phyloP scores from a whole-genome alignment of 2,113 vertebrate genomes.

The Rallus limicola region DNA sequence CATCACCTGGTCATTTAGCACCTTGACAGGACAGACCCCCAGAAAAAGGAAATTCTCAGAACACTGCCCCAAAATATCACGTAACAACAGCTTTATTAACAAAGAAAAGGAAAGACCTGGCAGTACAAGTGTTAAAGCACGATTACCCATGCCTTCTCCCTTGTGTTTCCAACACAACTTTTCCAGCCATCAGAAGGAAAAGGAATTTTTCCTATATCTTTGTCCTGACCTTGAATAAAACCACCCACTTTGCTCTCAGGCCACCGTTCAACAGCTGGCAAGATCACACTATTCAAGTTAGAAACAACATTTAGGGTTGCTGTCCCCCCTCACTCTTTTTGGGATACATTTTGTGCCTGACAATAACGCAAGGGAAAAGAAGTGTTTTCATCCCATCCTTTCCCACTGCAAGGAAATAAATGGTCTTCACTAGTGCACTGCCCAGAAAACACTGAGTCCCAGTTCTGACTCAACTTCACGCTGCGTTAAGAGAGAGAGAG shows the following conservation, averaged over 20 bases:
- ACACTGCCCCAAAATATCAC: not conserved
- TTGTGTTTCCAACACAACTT: not conserved
- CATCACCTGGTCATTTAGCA: not conserved
- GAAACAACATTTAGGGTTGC: not conserved
- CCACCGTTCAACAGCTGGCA: not conserved
- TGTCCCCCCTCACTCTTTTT: not conserved
- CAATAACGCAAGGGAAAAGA: not conserved
- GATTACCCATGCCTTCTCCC: not conserved
- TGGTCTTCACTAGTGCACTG: not conserved
- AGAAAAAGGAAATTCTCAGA: not conserved
- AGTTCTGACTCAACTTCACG: not conserved
- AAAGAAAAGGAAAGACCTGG: not conserved
- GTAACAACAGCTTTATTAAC: not conserved
- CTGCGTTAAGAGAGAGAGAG: not conserved
- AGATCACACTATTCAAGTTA: not conserved
- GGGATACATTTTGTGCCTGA: not conserved
- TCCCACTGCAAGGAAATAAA: not conserved
- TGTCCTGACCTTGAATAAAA: slow-evolving; percentile 6
- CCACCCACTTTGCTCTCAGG: slow-evolving; percentile 25
- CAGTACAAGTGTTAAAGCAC: not conserved
- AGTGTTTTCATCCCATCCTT: not conserved
- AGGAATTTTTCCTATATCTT: not conserved
- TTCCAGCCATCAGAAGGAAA: not conserved
- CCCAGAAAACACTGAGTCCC: not conserved
- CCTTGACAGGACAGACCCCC: accelerated